Conservation (phyloP, 2,888 invertebrate genomes). For the Pimpla rufipes region DNA sequence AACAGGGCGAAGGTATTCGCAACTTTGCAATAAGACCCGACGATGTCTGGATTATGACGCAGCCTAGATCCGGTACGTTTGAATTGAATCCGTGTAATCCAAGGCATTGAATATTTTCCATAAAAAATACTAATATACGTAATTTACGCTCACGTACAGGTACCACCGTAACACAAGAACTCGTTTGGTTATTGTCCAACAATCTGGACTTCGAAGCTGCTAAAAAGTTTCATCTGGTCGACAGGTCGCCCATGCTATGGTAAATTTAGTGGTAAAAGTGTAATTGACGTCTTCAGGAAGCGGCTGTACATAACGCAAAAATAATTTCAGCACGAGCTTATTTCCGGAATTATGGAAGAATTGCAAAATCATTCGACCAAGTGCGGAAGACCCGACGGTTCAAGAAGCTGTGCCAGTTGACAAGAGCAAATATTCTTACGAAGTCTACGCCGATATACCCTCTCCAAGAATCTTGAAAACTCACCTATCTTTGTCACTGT, state of each 20-base stretch:
- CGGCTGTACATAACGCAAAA: not conserved
- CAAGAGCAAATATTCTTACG: constrained; percentile 88
- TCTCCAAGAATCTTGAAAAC: constrained; percentile 88
- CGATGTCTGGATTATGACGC: constrained; percentile 91
- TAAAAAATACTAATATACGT: too few relatives aligned
- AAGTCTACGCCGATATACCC: constrained; percentile 83
- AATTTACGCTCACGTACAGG: constrained; percentile 40
- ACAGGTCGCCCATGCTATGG: constrained; percentile 86
- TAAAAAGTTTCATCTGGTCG: constrained; percentile 87
- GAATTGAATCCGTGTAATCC: too few relatives aligned
- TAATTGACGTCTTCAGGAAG: not conserved
- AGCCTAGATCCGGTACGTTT: constrained; percentile 88
- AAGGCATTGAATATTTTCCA: too few relatives aligned
- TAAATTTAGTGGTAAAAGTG: not conserved
- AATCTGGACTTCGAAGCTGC: constrained; percentile 89
- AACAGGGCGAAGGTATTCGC: constrained; percentile 88
- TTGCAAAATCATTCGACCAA: constrained; percentile 72
- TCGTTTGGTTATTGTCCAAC: constrained; percentile 92
- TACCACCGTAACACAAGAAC: constrained; percentile 89
- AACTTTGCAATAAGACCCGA: constrained; percentile 89
- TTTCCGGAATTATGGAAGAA: constrained; percentile 42
- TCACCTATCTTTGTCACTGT: constrained; percentile 90
- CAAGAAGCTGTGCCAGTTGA: constrained; percentile 84
- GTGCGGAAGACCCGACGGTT: constrained; percentile 86
- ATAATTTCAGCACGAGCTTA: constrained; percentile 45